A percentile compares a stretch with the other conserved stretches of the same genome.
Evolutionary conservation across 2,888 invertebrate species (phyloP).

Genomic region (Drosophila subquinaria): DNA sequence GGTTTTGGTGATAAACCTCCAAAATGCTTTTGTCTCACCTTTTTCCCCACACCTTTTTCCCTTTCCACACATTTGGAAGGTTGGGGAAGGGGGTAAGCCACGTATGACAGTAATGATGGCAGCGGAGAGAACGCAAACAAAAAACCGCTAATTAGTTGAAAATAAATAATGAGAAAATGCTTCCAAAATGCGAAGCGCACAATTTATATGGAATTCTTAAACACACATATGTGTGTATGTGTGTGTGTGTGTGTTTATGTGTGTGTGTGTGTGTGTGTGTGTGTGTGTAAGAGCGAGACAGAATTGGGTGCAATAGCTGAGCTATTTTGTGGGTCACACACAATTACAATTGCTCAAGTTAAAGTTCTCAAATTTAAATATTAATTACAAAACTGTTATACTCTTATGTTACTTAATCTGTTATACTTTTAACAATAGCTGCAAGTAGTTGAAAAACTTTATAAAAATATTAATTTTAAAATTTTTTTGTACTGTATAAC

Average conservation of each 20-base stretch:
- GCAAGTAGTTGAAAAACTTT: background rate
- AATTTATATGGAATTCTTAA: slow-evolving; percentile 42
- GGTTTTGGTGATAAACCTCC: slow-evolving; percentile 67
- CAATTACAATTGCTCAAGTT: slow-evolving; percentile 1
- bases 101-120: slow-evolving; percentile 59
- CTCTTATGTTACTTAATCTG: background rate
- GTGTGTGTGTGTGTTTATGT: background rate
- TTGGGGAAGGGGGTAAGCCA: background rate
- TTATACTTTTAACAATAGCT: too few species aligned
- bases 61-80: background rate
- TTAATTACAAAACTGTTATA: background rate
- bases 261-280: background rate
- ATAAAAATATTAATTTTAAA: background rate
- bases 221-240: background rate
- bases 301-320: background rate
- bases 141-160: slow-evolving; percentile 78
- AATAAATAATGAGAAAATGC: slow-evolving; percentile 73
- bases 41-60: background rate
- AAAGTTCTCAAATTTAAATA: background rate
- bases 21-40: slow-evolving; percentile 66
- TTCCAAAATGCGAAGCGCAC: slow-evolving; percentile 54
- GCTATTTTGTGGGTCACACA: slow-evolving; percentile 41
- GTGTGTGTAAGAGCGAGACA: background rate
- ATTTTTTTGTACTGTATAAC: too few species aligned
- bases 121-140: slow-evolving; percentile 44